Evolutionary conservation across 2,797 vertebrate species (phyloP).

Genomic region (Dendrocincla tyrannina): DNA sequence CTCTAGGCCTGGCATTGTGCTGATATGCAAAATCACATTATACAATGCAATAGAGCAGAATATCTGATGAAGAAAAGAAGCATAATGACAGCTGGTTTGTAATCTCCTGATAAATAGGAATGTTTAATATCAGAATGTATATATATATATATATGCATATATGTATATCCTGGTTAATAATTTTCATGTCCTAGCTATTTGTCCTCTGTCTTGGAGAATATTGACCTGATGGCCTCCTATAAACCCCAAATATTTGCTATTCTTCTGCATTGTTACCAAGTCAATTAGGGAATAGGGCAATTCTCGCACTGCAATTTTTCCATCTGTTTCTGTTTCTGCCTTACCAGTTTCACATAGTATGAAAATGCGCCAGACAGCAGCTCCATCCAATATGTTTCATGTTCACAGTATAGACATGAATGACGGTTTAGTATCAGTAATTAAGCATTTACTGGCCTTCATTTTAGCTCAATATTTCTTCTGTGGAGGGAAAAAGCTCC

Average conservation of each 20-base stretch:
- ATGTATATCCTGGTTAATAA: not conserved
- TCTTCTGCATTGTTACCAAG: conserved; percentile 64
- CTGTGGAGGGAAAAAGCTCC: not conserved
- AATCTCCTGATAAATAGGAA: not conserved
- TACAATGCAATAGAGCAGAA: not conserved
- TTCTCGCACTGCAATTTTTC: conserved; percentile 64
- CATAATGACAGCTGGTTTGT: not conserved
- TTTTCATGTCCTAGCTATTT: not conserved
- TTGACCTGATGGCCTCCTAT: not conserved
- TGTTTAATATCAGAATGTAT: not conserved
- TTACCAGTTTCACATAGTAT: conserved; percentile 66
- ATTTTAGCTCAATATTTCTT: conserved; percentile 55
- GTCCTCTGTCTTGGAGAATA: not conserved
- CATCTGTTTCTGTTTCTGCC: conserved; percentile 77
- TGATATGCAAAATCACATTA: not conserved
- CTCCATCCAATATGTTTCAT: conserved; percentile 66
- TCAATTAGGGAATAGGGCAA: conserved; percentile 63
- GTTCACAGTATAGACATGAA: conserved; percentile 55
- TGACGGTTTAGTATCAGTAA: conserved; percentile 42
- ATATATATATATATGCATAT: not conserved
- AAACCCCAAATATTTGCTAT: conserved; percentile 59
- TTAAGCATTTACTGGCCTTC: conserved; percentile 46
- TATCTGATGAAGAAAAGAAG: not conserved
- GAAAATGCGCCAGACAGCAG: conserved; percentile 68
- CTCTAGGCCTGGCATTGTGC: not conserved